Evolutionary conservation across 2,888 invertebrate genomes (phyloP).

Genomic region (Amiota mariae): DNA sequence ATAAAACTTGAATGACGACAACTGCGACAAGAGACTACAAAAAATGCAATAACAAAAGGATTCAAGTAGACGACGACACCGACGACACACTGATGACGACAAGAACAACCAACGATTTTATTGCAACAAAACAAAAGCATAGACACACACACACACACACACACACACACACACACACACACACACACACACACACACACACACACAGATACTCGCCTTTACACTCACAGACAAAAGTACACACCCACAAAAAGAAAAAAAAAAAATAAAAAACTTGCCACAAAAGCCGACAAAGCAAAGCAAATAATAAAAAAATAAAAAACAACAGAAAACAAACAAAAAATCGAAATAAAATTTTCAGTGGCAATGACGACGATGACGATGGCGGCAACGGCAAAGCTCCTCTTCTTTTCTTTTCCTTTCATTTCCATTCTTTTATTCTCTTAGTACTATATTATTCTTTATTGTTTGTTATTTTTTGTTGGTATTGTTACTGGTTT

Average conservation of each 20-base stretch:
- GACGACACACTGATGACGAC: background rate
- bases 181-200: no score
- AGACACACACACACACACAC: background rate
- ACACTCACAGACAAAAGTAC: constrained; percentile 1
- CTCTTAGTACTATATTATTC: no score
- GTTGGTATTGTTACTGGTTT: constrained; percentile 1
- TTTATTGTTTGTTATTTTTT: constrained; percentile 6
- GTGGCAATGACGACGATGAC: constrained; percentile 12
- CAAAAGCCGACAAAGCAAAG: constrained; percentile 15
- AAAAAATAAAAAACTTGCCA: constrained; percentile 13
- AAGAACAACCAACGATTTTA: background rate
- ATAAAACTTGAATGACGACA: constrained; percentile 6
- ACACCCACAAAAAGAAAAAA: constrained; percentile 1
- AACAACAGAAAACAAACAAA: background rate
- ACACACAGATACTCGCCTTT: background rate
- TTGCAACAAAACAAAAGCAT: constrained; percentile 19
- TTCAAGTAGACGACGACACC: background rate
- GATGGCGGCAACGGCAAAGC: background rate
- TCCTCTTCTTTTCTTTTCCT: background rate
- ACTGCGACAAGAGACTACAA: constrained; percentile 1
- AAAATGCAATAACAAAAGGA: constrained; percentile 12
- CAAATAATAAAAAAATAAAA: constrained; percentile 3
- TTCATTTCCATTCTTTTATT: no score
- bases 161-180: background rate
- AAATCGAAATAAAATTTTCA: constrained; percentile 17